phyloP scores from a whole-genome alignment of 2,797 vertebrate species.

The Myotis pilosus region DNA sequence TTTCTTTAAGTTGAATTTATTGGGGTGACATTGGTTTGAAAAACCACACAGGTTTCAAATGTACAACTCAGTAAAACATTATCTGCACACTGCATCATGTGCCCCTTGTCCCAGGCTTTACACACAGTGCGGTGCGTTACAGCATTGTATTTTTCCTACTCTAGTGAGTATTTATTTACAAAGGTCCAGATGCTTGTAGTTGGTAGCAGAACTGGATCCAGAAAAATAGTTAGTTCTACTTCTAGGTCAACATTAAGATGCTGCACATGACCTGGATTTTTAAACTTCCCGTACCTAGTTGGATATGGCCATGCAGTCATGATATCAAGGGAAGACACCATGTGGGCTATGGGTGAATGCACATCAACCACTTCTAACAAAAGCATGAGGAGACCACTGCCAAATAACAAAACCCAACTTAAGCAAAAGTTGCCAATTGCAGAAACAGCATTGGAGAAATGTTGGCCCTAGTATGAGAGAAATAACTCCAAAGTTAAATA shows the following conservation, averaged over 20 bases:
- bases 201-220: neutral
- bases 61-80: neutral
- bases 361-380: neutral
- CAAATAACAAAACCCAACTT: neutral
- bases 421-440: neutral
- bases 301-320: neutral
- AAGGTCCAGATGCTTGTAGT: conserved; percentile 8
- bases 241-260: neutral
- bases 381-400: neutral
- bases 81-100: neutral
- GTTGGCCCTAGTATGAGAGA: neutral
- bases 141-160: conserved; percentile 54
- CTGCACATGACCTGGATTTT: neutral
- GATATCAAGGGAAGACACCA: neutral
- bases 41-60: neutral
- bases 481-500: neutral
- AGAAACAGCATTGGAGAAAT: neutral
- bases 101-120: neutral
- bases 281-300: neutral
- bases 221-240: neutral
- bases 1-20: neutral
- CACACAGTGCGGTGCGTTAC: conserved; percentile 51
- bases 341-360: neutral
- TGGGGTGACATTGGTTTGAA: neutral
- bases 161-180: conserved; percentile 54